Evolutionary conservation across 2,888 invertebrate genomes (phyloP).

Genomic region (Limnephilus rhombicus): DNA sequence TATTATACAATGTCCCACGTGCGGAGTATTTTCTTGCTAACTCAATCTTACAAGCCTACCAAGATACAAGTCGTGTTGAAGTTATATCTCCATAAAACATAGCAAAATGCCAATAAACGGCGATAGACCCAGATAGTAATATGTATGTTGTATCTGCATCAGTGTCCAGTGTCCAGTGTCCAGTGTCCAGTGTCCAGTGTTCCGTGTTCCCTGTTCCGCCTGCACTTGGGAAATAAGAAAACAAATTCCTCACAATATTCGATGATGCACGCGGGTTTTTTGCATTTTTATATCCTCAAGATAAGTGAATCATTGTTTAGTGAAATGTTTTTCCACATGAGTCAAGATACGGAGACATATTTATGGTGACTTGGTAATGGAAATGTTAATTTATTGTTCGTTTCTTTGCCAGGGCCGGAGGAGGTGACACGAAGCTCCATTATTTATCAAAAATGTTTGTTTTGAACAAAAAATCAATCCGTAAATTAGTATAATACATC

Average conservation of each 20-base stretch:
- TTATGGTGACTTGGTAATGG: conserved; percentile 48
- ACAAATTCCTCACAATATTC: neutral
- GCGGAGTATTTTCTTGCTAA: neutral
- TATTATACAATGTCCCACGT: neutral
- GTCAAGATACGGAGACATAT: conserved; percentile 46
- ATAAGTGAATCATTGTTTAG: conserved; percentile 54
- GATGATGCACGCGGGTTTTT: conserved; percentile 38
- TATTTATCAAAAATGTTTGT: neutral
- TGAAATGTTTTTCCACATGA: conserved; percentile 53
- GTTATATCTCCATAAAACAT: neutral
- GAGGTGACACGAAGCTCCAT: neutral
- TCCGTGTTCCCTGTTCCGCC: neutral
- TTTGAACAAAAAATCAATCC: neutral
- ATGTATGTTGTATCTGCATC: neutral
- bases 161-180: neutral
- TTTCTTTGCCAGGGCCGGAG: conserved; percentile 35
- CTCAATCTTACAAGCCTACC: neutral
- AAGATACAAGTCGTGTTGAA: neutral
- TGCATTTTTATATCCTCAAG: conserved; percentile 52
- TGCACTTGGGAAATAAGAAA: conserved; percentile 7
- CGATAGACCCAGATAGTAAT: neutral
- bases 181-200: neutral
- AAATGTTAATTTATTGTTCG: conserved; percentile 56
- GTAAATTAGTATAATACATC: too few species aligned
- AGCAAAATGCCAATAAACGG: neutral